Evolutionary conservation across 2,113 vertebrate genomes (phyloP).

Genomic region (Excalfactoria chinensis): DNA sequence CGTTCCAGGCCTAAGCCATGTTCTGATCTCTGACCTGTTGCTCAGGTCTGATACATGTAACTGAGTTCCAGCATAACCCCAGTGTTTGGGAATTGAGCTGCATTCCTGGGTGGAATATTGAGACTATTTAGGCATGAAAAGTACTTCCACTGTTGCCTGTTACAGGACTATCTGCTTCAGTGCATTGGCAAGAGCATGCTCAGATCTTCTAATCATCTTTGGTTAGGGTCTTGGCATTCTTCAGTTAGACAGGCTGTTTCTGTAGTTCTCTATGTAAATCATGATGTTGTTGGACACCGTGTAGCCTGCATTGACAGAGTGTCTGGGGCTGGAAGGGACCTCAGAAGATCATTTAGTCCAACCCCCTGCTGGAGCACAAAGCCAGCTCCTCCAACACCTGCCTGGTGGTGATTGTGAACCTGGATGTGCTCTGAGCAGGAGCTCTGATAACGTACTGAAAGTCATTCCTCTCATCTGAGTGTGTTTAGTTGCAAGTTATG

Average conservation of each 20-base stretch:
- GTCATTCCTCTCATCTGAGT: not conserved
- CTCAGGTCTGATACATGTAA: conserved; percentile 10
- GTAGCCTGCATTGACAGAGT: not conserved
- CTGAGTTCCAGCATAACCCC: not conserved
- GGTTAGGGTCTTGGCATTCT: not conserved
- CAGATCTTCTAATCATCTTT: conserved; percentile 14
- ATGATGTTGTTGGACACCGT: not conserved
- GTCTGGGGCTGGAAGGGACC: too few relatives aligned
- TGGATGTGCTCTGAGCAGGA: conserved; percentile 30
- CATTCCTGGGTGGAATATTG: not conserved
- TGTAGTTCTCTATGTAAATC: not conserved
- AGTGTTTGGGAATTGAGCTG: not conserved
- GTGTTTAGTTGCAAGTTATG: not conserved
- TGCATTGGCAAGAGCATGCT: conserved; percentile 61
- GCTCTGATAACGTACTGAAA: not conserved
- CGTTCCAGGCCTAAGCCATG: conserved; percentile 34
- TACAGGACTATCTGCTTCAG: conserved; percentile 30
- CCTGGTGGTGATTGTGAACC: not conserved
- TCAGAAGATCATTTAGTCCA: too few relatives aligned
- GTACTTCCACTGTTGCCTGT: conserved; percentile 11
- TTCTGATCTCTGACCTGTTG: not conserved
- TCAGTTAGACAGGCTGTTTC: not conserved
- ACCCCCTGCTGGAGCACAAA: not conserved
- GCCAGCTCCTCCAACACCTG: not conserved
- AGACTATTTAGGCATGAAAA: conserved; percentile 46